Evolutionary conservation across 2,888 invertebrate genomes (phyloP).

Genomic region (Catotricha subobsoleta): DNA sequence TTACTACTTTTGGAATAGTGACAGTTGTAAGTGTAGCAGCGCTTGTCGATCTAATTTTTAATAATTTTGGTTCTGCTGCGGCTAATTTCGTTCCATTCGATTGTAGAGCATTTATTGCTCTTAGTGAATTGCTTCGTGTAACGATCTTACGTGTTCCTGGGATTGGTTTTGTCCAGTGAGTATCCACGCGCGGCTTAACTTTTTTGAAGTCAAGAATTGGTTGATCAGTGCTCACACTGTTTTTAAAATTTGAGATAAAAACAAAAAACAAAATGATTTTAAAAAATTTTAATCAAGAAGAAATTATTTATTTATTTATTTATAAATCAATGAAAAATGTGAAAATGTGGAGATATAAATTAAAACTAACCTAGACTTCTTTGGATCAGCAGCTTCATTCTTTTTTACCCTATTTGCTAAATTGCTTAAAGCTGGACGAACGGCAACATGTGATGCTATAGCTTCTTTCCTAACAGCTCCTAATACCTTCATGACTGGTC

Average conservation of each 20-base stretch:
- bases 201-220: conserved; percentile 21
- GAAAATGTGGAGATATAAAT: no score
- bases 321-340: no score
- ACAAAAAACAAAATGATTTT: no score
- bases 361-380: not conserved
- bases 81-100: no score
- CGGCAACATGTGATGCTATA: no score
- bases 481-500: no score
- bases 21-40: not conserved
- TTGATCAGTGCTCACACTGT: no score
- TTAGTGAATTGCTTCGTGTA: not conserved
- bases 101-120: not conserved
- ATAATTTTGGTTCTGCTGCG: conserved; percentile 3
- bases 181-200: conserved; percentile 26
- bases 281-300: no score
- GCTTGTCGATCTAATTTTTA: not conserved
- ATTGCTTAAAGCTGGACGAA: not conserved
- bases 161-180: conserved; percentile 22
- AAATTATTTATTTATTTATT: no score
- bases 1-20: not conserved
- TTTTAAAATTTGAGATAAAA: no score
- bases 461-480: no score
- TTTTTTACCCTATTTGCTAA: not conserved
- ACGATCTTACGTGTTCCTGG: not conserved
- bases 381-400: not conserved